Evolutionary conservation across 2,797 vertebrate species (phyloP).

Genomic region (Apogon hyalosoma): DNA sequence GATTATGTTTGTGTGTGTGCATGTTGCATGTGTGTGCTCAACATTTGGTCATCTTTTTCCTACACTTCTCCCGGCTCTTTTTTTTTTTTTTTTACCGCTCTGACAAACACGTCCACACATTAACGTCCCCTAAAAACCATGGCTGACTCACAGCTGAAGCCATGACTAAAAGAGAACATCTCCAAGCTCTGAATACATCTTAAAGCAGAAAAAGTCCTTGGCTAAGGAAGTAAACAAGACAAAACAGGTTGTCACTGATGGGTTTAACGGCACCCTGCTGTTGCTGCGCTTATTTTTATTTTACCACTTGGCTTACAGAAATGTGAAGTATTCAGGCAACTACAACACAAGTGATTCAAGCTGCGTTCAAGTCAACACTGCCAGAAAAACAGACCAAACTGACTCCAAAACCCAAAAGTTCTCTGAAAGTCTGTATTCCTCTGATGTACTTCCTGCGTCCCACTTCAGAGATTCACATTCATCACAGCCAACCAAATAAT

Average conservation of each 20-base stretch:
- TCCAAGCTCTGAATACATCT: slow-evolving; percentile 22
- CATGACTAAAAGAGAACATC: slow-evolving; percentile 42
- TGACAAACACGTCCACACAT: slow-evolving; percentile 23
- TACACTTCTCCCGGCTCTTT: slow-evolving; percentile 9
- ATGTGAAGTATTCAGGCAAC: slow-evolving; percentile 2
- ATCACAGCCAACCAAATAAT: slow-evolving; percentile 23
- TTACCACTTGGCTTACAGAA: slow-evolving; percentile 9
- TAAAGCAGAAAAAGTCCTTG: background rate
- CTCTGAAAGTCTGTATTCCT: slow-evolving; percentile 40
- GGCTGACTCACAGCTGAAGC: slow-evolving; percentile 45
- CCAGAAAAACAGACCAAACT: slow-evolving; percentile 38
- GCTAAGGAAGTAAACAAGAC: background rate
- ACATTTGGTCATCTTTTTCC: slow-evolving; percentile 44
- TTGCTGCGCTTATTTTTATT: slow-evolving; percentile 2
- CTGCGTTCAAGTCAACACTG: slow-evolving; percentile 24
- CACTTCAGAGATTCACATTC: slow-evolving; percentile 14
- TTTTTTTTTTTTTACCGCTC: background rate
- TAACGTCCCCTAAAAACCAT: slow-evolving; percentile 33
- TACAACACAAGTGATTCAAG: slow-evolving; percentile 26
- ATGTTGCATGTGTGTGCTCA: background rate
- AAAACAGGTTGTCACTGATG: background rate
- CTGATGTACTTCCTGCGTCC: slow-evolving; percentile 51
- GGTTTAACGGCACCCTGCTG: background rate
- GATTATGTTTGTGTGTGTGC: slow-evolving; percentile 26
- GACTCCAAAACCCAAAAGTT: slow-evolving; percentile 48